phyloP scores from a whole-genome alignment of 2,113 vertebrate species.

The Carassius carassius region DNA sequence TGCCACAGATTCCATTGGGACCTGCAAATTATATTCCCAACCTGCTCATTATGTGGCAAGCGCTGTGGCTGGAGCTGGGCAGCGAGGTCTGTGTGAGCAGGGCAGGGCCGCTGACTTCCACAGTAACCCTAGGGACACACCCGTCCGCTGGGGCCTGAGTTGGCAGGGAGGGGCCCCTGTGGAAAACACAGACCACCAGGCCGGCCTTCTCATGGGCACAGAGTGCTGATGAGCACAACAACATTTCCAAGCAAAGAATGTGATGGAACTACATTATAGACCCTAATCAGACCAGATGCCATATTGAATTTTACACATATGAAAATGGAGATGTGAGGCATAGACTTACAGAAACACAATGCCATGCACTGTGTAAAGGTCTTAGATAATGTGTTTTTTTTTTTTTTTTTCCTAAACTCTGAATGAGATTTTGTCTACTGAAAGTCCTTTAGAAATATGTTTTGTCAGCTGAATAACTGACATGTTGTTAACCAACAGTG shows the following conservation, averaged over 20 bases:
- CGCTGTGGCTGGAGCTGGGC: constrained; percentile 60
- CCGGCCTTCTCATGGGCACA: constrained; percentile 22
- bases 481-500: not conserved
- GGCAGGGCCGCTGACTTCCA: constrained; percentile 69
- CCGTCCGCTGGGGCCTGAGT: constrained; percentile 61
- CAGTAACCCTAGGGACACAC: constrained; percentile 68
- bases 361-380: not conserved
- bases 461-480: not conserved
- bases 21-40: constrained; percentile 75
- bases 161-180: constrained; percentile 62
- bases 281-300: not conserved
- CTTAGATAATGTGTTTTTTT: too few relatives aligned
- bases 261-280: not conserved
- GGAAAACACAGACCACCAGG: constrained; percentile 40
- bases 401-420: too few relatives aligned
- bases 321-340: not conserved
- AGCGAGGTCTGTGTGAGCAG: constrained; percentile 61
- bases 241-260: constrained; percentile 27
- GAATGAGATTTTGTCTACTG: not conserved
- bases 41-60: constrained; percentile 77
- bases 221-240: constrained; percentile 27
- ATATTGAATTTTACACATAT: not conserved
- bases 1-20: constrained; percentile 73
- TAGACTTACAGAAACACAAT: not conserved
- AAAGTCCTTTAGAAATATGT: not conserved